Conservation (phyloP, 2,797 vertebrate genomes). For the Xiphorhynchus erythropygius region DNA sequence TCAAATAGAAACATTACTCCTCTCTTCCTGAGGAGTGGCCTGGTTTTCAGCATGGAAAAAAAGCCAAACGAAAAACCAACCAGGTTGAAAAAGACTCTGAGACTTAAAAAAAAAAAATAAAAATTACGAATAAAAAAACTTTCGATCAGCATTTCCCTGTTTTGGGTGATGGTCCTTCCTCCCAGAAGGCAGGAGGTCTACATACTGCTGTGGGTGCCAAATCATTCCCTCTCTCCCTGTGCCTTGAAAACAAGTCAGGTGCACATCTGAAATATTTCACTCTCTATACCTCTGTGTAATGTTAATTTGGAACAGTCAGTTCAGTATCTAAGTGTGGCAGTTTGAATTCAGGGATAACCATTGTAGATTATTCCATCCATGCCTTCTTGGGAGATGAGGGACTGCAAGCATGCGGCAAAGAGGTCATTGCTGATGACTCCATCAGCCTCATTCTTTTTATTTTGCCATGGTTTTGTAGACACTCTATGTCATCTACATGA, state of each 20-base stretch:
- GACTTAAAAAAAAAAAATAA: neutral
- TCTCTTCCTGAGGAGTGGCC: neutral
- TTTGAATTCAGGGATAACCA: neutral
- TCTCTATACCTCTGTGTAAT: neutral
- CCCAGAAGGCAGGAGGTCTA: neutral
- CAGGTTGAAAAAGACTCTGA: neutral
- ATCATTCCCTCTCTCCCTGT: neutral
- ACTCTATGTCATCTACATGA: neutral
- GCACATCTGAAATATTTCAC: neutral
- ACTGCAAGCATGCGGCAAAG: neutral
- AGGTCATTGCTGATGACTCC: neutral
- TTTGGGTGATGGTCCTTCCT: neutral
- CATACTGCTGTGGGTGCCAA: neutral
- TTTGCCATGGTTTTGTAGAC: neutral
- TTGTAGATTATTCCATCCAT: neutral
- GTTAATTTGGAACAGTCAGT: neutral
- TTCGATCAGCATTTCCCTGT: neutral
- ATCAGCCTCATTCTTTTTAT: neutral
- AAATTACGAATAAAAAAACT: neutral
- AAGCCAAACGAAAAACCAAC: neutral
- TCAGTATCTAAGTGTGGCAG: neutral
- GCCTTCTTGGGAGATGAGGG: accelerated
- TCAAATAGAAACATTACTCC: neutral
- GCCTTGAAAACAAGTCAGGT: neutral
- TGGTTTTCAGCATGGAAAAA: neutral